phyloP scores from a whole-genome alignment of 2,797 vertebrate genomes.

The Takifugu rubripes region DNA sequence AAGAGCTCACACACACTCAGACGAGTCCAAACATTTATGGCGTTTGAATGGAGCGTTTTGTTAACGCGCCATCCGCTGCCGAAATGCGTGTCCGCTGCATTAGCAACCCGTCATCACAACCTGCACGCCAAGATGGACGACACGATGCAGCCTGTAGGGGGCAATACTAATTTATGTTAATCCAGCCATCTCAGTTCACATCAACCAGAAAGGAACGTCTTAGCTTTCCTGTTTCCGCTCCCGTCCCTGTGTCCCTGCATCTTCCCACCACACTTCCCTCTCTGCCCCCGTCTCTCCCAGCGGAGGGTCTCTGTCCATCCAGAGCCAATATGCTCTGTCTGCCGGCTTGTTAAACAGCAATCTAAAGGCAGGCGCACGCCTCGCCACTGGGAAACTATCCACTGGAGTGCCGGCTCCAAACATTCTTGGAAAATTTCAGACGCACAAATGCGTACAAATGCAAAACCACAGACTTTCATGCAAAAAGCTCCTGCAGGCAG shows the following conservation, averaged over 20 bases:
- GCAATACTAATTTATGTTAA: no score
- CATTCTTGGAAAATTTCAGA: slow-evolving; percentile 37
- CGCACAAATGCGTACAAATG: slow-evolving; percentile 11
- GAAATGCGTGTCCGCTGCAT: no score
- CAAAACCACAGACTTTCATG: slow-evolving; percentile 20
- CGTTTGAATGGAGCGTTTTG: no score
- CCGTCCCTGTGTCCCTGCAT: neutral
- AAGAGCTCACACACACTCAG: no score
- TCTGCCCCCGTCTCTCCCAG: slow-evolving; percentile 42
- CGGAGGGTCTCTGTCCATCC: slow-evolving; percentile 62
- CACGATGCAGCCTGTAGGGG: no score
- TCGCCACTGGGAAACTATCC: slow-evolving; percentile 64
- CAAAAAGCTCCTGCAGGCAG: slow-evolving; percentile 25
- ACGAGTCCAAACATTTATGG: no score
- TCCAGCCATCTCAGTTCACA: no score
- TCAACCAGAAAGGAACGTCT: no score
- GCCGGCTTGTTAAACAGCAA: slow-evolving; percentile 76
- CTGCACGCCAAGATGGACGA: no score
- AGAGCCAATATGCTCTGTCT: slow-evolving; percentile 72
- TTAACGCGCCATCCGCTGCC: no score
- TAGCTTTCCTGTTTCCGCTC: neutral
- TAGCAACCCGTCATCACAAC: no score
- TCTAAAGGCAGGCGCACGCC: slow-evolving; percentile 77
- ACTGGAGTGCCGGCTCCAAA: slow-evolving; percentile 61
- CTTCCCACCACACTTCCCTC: neutral